A percentile compares a stretch with the other conserved stretches of the same genome.
These are phyloP conservation scores for Pyxicephalus adspersus DNA, from an alignment of 2,113 vertebrate genomes.

Conservation along the genomic window DNA sequence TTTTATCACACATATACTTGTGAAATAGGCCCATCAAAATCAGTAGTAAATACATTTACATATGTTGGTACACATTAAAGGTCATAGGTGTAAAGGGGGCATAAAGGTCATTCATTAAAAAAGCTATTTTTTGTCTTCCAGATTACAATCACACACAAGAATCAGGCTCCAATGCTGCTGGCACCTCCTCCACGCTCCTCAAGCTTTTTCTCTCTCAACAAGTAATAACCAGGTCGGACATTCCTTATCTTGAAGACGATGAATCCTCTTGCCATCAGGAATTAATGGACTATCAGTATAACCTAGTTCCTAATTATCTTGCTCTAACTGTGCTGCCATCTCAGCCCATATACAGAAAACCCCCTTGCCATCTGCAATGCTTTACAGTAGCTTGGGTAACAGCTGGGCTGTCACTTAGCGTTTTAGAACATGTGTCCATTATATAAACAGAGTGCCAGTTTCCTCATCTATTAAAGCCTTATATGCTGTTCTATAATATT, in stretches of 20 bases:
- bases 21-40: no score
- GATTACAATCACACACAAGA: conserved; percentile 92
- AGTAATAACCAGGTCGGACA: conserved; percentile 57
- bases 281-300: conserved; percentile 12
- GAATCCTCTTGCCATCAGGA: background rate
- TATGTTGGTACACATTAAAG: no score
- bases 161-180: conserved; percentile 88
- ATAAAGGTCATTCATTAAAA: background rate
- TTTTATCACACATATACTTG: no score
- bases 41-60: no score
- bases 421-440: background rate
- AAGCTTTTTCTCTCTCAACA: conserved; percentile 84
- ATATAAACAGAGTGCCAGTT: background rate
- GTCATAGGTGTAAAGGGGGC: background rate
- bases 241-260: background rate
- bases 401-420: background rate
- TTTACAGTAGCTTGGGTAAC: conserved; percentile 14
- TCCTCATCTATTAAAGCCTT: background rate
- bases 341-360: background rate
- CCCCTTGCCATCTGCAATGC: background rate
- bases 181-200: conserved; percentile 78
- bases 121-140: conserved; percentile 64
- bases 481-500: conserved; percentile 2
- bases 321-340: background rate
- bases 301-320: background rate